A percentile compares a stretch with the other conserved stretches of the same genome.
phyloP scores from a whole-genome alignment of 1,140 invertebrate species.

The Leptinotarsa defecta region DNA sequence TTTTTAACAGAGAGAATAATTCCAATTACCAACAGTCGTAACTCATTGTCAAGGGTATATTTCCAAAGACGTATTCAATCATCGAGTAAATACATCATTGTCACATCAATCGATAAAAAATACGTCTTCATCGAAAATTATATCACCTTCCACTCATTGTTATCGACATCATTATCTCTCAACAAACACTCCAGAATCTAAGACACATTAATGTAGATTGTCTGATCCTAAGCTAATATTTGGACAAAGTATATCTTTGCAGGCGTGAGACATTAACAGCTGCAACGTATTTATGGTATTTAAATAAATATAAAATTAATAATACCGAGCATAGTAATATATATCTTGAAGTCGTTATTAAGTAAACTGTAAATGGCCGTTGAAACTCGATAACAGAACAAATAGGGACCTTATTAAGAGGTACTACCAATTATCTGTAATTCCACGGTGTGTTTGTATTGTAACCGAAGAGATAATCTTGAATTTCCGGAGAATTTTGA shows the following conservation, averaged over 20 bases:
- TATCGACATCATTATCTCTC: conserved; percentile 33
- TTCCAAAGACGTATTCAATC: not conserved
- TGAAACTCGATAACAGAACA: conserved; percentile 29
- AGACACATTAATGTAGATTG: conserved; percentile 33
- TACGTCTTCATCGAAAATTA: conserved; percentile 28
- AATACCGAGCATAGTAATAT: conserved; percentile 24
- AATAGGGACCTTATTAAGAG: conserved; percentile 28
- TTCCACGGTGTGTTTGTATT: conserved; percentile 21
- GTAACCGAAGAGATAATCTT: conserved; percentile 26
- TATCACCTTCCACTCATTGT: conserved; percentile 31
- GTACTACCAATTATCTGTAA: conserved; percentile 27
- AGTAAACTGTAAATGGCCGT: conserved; percentile 29
- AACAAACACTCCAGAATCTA: conserved; percentile 34
- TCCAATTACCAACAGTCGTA: not conserved
- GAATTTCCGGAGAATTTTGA: not conserved
- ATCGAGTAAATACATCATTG: not conserved
- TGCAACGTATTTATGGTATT: conserved; percentile 35
- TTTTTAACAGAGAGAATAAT: not conserved
- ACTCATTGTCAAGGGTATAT: not conserved
- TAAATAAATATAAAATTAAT: conserved; percentile 37
- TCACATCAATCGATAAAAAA: conserved; percentile 24
- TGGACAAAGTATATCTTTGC: conserved; percentile 34
- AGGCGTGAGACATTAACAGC: conserved; percentile 37
- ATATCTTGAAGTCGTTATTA: conserved; percentile 26
- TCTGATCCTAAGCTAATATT: conserved; percentile 38